These are phyloP conservation scores for Halcyon malimbica DNA, from an alignment of 2,113 vertebrate genomes.

Conservation along the genomic window DNA sequence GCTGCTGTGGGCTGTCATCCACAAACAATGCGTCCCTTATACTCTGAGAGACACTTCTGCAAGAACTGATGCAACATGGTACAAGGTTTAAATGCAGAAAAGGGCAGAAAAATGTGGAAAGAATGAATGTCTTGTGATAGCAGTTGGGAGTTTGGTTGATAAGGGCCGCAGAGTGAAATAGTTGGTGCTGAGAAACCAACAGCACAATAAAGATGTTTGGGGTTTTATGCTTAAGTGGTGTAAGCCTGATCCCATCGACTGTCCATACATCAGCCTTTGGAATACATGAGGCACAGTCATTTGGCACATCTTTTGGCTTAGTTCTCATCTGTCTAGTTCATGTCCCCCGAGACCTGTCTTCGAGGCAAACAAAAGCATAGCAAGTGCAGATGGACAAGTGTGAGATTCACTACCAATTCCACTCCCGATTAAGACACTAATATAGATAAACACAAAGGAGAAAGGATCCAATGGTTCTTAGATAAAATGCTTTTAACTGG, in stretches of 20 bases:
- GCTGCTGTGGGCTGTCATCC: no score
- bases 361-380: not conserved
- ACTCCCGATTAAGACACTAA: not conserved
- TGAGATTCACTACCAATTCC: not conserved
- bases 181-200: not conserved
- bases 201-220: not conserved
- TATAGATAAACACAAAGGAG: not conserved
- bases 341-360: not conserved
- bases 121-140: not conserved
- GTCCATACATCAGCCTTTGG: not conserved
- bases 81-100: not conserved
- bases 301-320: not conserved
- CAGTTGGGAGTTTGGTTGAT: not conserved
- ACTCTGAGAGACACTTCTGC: not conserved
- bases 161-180: not conserved
- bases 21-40: not conserved
- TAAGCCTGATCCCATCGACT: not conserved
- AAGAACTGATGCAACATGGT: not conserved
- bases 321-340: not conserved
- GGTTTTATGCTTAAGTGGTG: not conserved
- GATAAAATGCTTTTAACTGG: not conserved
- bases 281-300: not conserved
- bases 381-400: not conserved
- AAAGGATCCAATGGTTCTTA: not conserved
- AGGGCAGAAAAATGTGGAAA: not conserved